These are phyloP conservation scores for Octomys mimax DNA, from an alignment of 2,797 vertebrate species.

Conservation along the genomic window DNA sequence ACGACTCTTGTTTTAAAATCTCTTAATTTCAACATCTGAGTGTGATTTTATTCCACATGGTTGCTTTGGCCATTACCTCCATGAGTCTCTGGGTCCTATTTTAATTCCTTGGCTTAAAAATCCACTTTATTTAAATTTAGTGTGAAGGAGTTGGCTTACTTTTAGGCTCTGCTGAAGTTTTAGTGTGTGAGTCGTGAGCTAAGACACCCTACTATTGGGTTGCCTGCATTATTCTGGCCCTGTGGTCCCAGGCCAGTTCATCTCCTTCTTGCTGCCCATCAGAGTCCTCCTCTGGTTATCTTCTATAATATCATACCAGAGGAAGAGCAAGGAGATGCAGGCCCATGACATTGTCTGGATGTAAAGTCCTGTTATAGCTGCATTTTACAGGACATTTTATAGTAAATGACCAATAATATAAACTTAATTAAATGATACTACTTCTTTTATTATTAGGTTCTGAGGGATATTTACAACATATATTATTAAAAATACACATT, in stretches of 20 bases:
- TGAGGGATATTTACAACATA: neutral
- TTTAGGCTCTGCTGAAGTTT: neutral
- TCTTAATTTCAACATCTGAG: neutral
- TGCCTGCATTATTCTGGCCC: neutral
- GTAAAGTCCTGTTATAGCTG: neutral
- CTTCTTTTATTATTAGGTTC: neutral
- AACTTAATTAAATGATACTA: neutral
- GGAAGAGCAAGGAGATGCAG: no score
- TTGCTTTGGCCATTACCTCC: neutral
- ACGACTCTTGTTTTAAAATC: neutral
- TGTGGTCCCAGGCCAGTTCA: neutral
- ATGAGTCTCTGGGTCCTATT: neutral
- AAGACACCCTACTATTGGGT: neutral
- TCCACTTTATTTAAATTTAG: neutral
- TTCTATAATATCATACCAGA: neutral
- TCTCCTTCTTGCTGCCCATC: neutral
- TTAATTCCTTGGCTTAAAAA: neutral
- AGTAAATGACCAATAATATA: neutral
- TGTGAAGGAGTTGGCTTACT: neutral
- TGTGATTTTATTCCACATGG: neutral
- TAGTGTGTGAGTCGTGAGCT: no score
- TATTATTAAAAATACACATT: neutral
- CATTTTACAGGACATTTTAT: neutral
- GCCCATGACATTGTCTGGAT: neutral
- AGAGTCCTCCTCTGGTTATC: neutral